Evolutionary conservation across 2,113 vertebrate genomes (phyloP).

Genomic region (Aspiorhynchus laticeps): DNA sequence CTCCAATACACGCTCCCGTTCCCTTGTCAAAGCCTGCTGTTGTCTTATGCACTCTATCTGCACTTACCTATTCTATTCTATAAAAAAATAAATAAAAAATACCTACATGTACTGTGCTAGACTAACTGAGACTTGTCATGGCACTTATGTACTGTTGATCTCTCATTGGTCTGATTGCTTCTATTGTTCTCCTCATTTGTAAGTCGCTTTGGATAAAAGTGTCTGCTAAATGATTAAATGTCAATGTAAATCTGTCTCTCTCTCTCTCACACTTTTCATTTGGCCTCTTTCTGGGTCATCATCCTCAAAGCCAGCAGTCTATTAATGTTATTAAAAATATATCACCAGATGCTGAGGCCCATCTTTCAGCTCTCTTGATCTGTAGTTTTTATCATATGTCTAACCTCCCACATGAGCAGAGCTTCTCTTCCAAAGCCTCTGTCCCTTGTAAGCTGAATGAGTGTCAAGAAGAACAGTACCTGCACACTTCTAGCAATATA

Average conservation of each 20-base stretch:
- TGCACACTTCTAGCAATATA: constrained; percentile 51
- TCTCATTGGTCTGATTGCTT: no score
- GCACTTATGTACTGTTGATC: no score
- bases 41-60: constrained; percentile 20
- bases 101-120: no score
- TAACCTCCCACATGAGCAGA: constrained; percentile 38
- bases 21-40: constrained; percentile 16
- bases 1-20: neutral
- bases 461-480: constrained; percentile 55
- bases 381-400: constrained; percentile 34
- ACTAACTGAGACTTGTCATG: no score
- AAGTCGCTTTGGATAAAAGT: no score
- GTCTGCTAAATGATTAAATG: no score
- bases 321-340: constrained; percentile 65
- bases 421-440: neutral
- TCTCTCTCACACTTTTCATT: constrained; percentile 33
- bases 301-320: constrained; percentile 55
- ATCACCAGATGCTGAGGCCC: constrained; percentile 45
- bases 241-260: no score
- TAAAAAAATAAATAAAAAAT: no score
- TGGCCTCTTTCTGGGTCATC: constrained; percentile 67
- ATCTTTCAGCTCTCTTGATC: constrained; percentile 48
- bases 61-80: no score
- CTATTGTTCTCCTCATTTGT: no score
- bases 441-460: constrained; percentile 51